Evolutionary conservation across 2,113 vertebrate genomes (phyloP).

Genomic region (Campylomormyrus tamandua): DNA sequence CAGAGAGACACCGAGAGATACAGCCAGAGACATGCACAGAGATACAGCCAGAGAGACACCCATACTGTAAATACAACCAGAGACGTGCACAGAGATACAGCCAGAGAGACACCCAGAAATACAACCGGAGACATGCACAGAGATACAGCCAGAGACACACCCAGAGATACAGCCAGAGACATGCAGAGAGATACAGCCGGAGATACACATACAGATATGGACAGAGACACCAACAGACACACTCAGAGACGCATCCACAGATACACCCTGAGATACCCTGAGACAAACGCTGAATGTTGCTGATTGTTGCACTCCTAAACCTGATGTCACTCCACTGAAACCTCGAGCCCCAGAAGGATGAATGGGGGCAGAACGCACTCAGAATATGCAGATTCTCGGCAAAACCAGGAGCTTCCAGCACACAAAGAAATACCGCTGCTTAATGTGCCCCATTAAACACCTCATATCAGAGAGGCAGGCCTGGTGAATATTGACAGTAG

Average conservation of each 20-base stretch:
- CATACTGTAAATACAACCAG: conserved; percentile 30
- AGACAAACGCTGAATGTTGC: not conserved
- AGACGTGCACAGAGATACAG: not conserved
- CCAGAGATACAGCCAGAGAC: not conserved
- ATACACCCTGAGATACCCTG: not conserved
- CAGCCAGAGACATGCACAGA: too few species aligned
- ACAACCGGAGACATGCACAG: not conserved
- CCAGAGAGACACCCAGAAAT: not conserved
- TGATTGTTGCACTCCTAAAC: not conserved
- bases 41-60: too few species aligned
- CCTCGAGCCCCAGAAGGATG: not conserved
- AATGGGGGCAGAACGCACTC: not conserved
- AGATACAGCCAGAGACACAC: not conserved
- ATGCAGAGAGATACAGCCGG: not conserved
- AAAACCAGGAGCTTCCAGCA: not conserved
- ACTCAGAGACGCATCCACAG: not conserved
- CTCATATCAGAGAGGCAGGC: conserved; percentile 4
- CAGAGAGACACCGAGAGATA: not conserved
- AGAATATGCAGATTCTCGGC: not conserved
- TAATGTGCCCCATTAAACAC: conserved; percentile 10
- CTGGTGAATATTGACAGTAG: not conserved
- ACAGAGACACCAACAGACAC: not conserved
- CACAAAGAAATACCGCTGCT: not conserved
- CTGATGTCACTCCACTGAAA: not conserved
- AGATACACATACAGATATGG: not conserved